Base-by-base conservation (phyloP, 1,140 invertebrate species). In the Lethrus apterus region DNA sequence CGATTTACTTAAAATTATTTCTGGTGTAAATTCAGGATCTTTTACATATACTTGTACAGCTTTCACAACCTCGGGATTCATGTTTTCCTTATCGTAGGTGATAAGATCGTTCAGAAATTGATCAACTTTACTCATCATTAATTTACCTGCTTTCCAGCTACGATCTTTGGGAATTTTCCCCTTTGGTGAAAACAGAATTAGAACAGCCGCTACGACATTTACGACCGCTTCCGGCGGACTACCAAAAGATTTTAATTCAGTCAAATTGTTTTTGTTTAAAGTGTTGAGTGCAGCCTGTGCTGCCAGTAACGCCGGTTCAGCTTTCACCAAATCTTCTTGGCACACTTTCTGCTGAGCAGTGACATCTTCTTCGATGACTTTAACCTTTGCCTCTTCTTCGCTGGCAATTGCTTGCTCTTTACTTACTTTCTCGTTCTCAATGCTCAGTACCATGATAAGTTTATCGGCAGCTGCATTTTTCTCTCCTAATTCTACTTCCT, bases 71-170 rank as follows among this genome's bases (percentile, higher is more conserved):
- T 89, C 85, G 0, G 89, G 83, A 58, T 84, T 86, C 63, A 97
- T 96, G 62, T 93, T 89, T 65, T 96, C 91, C 65, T 96, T 97
- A 63, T 95, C 86, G 59, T 94, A 96, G 61, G 88, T 87, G 14
- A 88, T 78, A 13, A 98, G 70, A 52, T 84, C 79, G 52, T 85
- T 77, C 18, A 98, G 68, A 67, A 98, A 97, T 50, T 81, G 77
- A 70, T 95, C 91, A 10, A 86, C 75, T 62, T 84, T 84, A 14
- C 75, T 78, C 87, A 92, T 92, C 69, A 90, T 81, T 3, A 70
- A 26, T 70, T 94, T 95, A 48, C 83, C 87, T 26, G 83, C 80
- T 71, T 93, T 96, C 93, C 93, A 98, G 40, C 85, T 89, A 54
- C 83, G 76, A 65, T 98, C 93, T 65, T 86, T 95, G 0, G 93